Base-by-base conservation (phyloP, 2,113 vertebrate genomes). In the Puffinus mauretanicus region DNA sequence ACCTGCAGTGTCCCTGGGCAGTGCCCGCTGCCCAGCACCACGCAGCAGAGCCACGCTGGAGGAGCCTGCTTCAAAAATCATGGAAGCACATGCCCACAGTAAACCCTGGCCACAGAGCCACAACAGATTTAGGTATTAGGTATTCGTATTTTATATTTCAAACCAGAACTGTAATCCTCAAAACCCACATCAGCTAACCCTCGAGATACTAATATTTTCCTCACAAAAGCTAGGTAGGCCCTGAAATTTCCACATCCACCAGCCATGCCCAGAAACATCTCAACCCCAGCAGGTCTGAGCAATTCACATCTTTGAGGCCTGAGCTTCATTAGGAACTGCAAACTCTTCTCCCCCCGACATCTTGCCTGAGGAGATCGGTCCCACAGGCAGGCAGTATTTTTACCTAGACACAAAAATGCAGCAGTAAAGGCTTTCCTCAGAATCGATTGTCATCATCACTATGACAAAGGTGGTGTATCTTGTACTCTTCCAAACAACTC, bases 1-100 rank as follows among this genome's bases (percentile, higher is more conserved):
- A 54, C 22, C 42, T 40, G 67, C 60, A 76, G 36, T 5, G 3
- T 13, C 80, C 34, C 25, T 18, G 34, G 34, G 40, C 71, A 57
- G 72, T 8, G 57, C 14, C 29, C 54, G 13, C 26, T 6, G 3
- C 69, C 30, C 22, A 1, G 25, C 42, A 15, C 5, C 55, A 58
- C 0, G 0, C 38, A 55, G 58, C 60, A 81, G 22, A 83, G 25
- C 32, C 77, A 51, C 1, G 0, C 15, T 26, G 34, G 5, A 83
- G 57, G 34, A 86, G 8, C 32, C 32, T 11, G 19, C 66, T 44
- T 61, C 71, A 40, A 40, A 49, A 71, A 27, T 18, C 69, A 73
- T 46, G 62, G 11, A 77, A 79, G 3, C 58, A 75, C 1, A 0
- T 12, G n/a, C 54, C 78, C n/a, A 44, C 7, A 69, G 40, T 26